phyloP scores from a whole-genome alignment of 2,888 invertebrate genomes.

The Diarsia dahlii region DNA sequence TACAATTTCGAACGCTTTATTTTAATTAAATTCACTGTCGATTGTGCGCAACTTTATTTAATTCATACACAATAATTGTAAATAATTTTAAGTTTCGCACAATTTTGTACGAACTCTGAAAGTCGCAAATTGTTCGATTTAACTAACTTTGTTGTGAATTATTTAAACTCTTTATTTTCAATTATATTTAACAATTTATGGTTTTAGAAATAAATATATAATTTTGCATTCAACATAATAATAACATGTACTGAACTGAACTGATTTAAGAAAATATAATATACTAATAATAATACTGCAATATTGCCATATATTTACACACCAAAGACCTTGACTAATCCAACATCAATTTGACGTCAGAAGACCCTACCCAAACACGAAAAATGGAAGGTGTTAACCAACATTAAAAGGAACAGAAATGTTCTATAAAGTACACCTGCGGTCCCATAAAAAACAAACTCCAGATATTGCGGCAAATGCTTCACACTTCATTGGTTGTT shows the following conservation, averaged over 20 bases:
- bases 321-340: conserved; percentile 15
- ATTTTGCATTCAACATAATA: too few relatives aligned
- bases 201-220: neutral
- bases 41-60: conserved; percentile 55
- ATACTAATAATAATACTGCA: too few relatives aligned
- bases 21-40: conserved; percentile 52
- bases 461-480: conserved; percentile 77
- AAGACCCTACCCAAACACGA: conserved; percentile 60
- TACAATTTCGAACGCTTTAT: conserved; percentile 42
- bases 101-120: conserved; percentile 40
- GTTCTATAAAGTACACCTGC: conserved; percentile 85
- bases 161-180: conserved; percentile 8
- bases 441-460: conserved; percentile 79
- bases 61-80: conserved; percentile 38
- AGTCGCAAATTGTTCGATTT: conserved; percentile 37
- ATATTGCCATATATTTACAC: neutral
- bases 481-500: conserved; percentile 78
- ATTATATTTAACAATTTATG: neutral
- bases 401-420: conserved; percentile 77
- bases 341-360: conserved; percentile 34
- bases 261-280: too few relatives aligned
- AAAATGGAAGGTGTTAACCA: conserved; percentile 75
- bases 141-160: conserved; percentile 23
- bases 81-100: conserved; percentile 49
- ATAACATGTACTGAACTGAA: too few relatives aligned